Conservation (phyloP, 2,113 vertebrate species). For the Aythya baeri region DNA sequence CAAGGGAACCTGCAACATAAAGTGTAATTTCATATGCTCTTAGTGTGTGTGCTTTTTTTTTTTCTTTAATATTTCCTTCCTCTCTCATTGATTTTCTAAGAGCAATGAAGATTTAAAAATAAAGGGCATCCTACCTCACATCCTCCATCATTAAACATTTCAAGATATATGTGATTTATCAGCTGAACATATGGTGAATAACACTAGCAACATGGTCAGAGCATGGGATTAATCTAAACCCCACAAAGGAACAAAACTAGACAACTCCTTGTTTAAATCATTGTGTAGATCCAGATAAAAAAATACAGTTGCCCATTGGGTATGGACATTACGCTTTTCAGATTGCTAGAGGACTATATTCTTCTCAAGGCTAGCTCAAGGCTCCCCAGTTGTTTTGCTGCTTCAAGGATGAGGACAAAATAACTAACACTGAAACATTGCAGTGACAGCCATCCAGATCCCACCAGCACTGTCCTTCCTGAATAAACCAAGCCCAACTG, state of each 20-base stretch:
- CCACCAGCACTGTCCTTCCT: not conserved
- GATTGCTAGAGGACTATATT: not conserved
- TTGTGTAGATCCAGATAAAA: fast-evolving
- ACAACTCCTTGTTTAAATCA: not conserved
- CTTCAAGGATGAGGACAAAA: not conserved
- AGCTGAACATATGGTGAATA: not conserved
- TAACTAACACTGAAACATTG: not conserved
- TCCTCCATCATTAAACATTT: not conserved
- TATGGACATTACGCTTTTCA: not conserved
- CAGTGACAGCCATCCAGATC: not conserved
- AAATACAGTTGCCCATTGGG: not conserved
- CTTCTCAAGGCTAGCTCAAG: not conserved
- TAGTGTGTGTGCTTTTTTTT: not conserved
- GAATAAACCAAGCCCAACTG: fast-evolving
- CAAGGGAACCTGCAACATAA: not conserved
- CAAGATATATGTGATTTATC: not conserved
- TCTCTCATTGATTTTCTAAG: not conserved
- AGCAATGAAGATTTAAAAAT: not conserved
- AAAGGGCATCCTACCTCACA: not conserved
- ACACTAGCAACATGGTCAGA: not conserved
- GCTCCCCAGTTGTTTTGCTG: not conserved
- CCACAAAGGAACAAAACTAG: not conserved
- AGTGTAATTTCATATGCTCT: not conserved
- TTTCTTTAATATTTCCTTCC: not conserved
- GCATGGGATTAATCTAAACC: fast-evolving